A percentile compares a stretch with the other conserved stretches of the same genome.
Conservation (phyloP, 2,888 invertebrate species). For the Daptonema setosum region DNA sequence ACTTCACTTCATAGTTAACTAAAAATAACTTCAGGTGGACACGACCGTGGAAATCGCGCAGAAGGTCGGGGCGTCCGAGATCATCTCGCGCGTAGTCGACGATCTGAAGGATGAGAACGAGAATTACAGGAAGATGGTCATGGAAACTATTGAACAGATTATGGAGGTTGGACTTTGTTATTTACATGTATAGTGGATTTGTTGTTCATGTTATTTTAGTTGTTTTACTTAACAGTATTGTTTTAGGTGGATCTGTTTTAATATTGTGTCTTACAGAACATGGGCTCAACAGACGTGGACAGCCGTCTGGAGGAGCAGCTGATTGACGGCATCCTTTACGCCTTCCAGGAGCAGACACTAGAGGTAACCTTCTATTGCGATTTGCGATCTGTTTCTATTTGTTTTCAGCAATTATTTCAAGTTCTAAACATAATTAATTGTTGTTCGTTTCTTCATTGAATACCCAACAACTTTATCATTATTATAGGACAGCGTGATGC, state of each 20-base stretch:
- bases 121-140: constrained; percentile 94
- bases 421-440: too few relatives aligned
- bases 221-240: too few relatives aligned
- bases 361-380: constrained; percentile 42
- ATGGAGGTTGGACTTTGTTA: constrained; percentile 8
- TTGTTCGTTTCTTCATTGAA: too few relatives aligned
- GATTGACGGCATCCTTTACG: constrained; percentile 94
- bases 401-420: too few relatives aligned
- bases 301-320: constrained; percentile 90
- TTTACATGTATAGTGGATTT: not conserved
- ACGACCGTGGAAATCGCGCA: constrained; percentile 99
- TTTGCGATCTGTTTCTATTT: not conserved
- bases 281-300: constrained; percentile 94
- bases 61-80: constrained; percentile 97
- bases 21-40: constrained; percentile 52
- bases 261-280: constrained; percentile 43
- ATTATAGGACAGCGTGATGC: constrained; percentile 81
- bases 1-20: too few relatives aligned
- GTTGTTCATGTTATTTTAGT: too few relatives aligned
- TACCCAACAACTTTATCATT: not conserved
- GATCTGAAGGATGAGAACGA: constrained; percentile 98
- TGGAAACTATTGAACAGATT: constrained; percentile 77
- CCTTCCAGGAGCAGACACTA: constrained; percentile 98
- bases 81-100: constrained; percentile 85
- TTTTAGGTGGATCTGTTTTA: too few relatives aligned